Base-by-base conservation (phyloP, 23 tunicate genomes). In the Corella eumyota region DNA sequence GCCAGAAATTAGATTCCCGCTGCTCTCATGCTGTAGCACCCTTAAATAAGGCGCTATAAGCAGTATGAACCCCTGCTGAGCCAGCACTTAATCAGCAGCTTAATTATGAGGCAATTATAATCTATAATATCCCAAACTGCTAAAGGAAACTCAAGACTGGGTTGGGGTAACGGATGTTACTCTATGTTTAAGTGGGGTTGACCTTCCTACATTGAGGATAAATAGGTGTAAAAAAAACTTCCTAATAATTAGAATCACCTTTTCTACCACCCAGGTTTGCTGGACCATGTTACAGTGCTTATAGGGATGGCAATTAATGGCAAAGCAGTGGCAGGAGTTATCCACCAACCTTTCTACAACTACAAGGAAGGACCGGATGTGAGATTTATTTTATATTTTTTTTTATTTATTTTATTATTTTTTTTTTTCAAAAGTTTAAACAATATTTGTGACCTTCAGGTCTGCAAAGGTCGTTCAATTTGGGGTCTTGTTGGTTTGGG, bases 401-500 rank as follows among this genome's bases (percentile, higher is more conserved):
- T 40, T 9, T 40, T 40, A 40, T 9, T 15, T 40, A 9, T 40
- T 11, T 40, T 40, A 11, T 40, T 40, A 32, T 26, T 50, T 28
- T 22, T 1, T 1, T 38, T 19, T 52, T 27, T 21, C 7, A 6
- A 53, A n/a, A 15, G 7, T 53, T 20, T 9, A 6, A n/a, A 53
- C 21, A 13, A 53, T 20, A 20, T 11, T 53, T n/a, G 21, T 53
- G 24, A 6, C n/a, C 7, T 6, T 20, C 58, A 67, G 70, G 68
- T 69, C 4, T 61, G 73, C 21, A 73, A 74, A 5, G 99, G 99
- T 26, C 71, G 99, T 56, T 48, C 99, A 1, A 78, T 93, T 37
- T 93, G 99, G 99, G 99, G 99, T 7, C 63, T 93, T 17, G 78
- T 93, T 32, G 99, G 99, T 25, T 54, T 93, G 24, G 99, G 99